Base-by-base conservation (phyloP, 2,888 invertebrate species). In the Cabera pusaria region DNA sequence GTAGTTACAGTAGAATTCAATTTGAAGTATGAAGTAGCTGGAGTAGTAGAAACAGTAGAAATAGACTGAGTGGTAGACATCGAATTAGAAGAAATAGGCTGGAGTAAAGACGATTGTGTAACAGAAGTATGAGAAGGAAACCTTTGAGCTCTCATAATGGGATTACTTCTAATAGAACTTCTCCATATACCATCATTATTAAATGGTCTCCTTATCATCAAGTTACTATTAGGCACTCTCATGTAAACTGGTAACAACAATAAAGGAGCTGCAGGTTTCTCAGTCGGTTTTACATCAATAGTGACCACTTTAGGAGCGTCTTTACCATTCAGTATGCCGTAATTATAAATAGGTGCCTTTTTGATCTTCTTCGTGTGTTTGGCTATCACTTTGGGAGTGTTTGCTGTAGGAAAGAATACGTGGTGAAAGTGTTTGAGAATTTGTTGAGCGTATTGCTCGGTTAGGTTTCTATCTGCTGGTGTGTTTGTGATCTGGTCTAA, bases 231-330 rank as follows among this genome's bases (percentile, higher is more conserved):
- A 14, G 61, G 61, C 2, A 49, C 44, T 20, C 68, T 57, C 47
- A 75, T 56, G 42, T 82, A 85, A 0, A 83, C 80, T 0, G 85
- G 85, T 1, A 64, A 22, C 1, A 83, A 10, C 0, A 80, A 56
- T 6, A 75, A 34, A 0, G 74, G 69, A 5, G 52, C 69, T 0
- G 22, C 39, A 0, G 44, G 22, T 12, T 43, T 61, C 1, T 14
- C 3, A 3, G 14, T 14, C n/a, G 72, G 63, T 33, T 71, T 68
- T 0, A 84, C 44, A 36, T 73, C 61, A 3, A 85, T 64, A 0
- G 65, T 38, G 4, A 48, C 38, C 0, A 84, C 79, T 7, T 57
- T 49, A 0, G 85, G 86, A 0, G 60, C 69, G 0, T 61, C 41
- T 1, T 53, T 49, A 0, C 66, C 51, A 6, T 59, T 54, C 1